Conservation (phyloP, 1,140 invertebrate genomes). For the Pinna nobilis region DNA sequence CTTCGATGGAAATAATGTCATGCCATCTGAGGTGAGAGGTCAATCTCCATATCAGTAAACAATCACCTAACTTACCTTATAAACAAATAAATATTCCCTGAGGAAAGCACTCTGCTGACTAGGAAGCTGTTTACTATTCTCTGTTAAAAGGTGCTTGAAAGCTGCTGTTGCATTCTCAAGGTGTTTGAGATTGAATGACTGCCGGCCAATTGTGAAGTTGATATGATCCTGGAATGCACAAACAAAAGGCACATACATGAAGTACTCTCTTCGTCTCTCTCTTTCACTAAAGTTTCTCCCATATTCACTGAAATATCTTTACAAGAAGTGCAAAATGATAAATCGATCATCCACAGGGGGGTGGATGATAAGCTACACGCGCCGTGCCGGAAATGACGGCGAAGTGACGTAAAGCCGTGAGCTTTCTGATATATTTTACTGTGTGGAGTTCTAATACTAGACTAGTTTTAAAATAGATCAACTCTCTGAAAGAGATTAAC, state of each 20-base stretch:
- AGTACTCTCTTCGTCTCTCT: not conserved
- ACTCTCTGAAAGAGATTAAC: no score
- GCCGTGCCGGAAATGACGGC: no score
- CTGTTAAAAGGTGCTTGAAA: conserved; percentile 86
- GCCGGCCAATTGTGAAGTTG: conserved; percentile 92
- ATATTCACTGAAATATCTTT: no score
- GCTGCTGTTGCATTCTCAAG: conserved; percentile 85
- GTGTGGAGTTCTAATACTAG: no score
- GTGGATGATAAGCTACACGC: no score
- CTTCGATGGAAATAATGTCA: no score
- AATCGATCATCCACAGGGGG: no score
- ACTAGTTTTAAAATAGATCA: no score
- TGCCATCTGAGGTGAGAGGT: not conserved
- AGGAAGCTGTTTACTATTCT: conserved; percentile 79
- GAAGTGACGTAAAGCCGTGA: no score
- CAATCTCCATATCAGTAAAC: not conserved
- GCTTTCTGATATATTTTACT: no score
- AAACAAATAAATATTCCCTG: conserved; percentile 90
- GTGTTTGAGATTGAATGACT: conserved; percentile 87
- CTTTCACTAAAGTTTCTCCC: no score
- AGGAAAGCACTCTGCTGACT: conserved; percentile 89
- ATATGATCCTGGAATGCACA: conserved; percentile 85
- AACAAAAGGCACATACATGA: not conserved
- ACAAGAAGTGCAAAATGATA: no score
- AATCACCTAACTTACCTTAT: conserved; percentile 79